Base-by-base conservation (phyloP, 2,797 vertebrate species). In the Helarctos malayanus region DNA sequence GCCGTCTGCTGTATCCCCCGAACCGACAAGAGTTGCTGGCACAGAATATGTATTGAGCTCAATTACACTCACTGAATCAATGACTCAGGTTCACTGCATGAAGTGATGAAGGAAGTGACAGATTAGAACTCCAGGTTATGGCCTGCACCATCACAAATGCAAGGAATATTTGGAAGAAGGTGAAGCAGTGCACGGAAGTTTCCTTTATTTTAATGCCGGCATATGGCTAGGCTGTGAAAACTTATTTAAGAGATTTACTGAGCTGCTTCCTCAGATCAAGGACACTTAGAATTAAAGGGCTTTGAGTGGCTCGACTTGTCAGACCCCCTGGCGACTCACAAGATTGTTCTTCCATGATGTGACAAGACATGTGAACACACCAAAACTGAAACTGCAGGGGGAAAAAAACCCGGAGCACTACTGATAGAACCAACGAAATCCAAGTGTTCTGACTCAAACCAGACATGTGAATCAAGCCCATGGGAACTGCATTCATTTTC, bases 211-310 rank as follows among this genome's bases (percentile, higher is more conserved):
- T 93, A 96, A 96, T 69, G 69, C 49, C 52, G 59, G 81, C 71
- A 63, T 35, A 71, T 47, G 81, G 73, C 38, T 85, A 94, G 73
- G 78, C 47, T 92, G 81, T 94, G 93, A 95, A 96, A 97, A 95
- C 65, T 73, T 94, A 81, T 71, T 97, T 80, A 88, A 78, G 76
- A 97, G 95, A 95, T 95, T 97, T 91, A 97, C 83, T 68, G 90
- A 89, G 71, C 84, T 76, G 87, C 94, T 88, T 92, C 81, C 78
- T 79, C 81, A 97, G 93, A 97, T 97, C 92, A 97, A 95, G 96
- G 94, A 96, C 88, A 90, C 93, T 97, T 94, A 47, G 78, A 97
- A 98, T 97, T 90, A 97, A 96, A 97, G 80, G 52, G 88, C 57
- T 97, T 90, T 96, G 95, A 97, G 88, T 92, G 78, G 95, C 82